phyloP scores from a whole-genome alignment of 2,888 invertebrate species.

The Metalampra italica region DNA sequence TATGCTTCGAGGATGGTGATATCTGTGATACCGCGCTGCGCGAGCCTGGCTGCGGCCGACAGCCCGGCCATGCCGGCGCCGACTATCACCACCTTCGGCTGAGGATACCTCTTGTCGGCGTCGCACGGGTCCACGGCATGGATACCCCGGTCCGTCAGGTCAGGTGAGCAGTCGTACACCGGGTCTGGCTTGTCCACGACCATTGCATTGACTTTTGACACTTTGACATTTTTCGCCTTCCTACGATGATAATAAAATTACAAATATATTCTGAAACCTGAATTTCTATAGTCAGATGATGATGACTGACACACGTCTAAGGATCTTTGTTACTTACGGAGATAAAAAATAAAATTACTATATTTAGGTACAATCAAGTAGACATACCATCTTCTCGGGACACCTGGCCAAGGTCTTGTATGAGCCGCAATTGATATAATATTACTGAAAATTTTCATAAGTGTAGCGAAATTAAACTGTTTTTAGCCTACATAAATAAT shows the following conservation, averaged over 20 bases:
- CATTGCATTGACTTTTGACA: constrained; percentile 1
- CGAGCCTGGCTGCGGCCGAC: constrained; percentile 85
- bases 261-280: no score
- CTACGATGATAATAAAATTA: neutral
- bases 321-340: no score
- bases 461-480: constrained; percentile 11
- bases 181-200: constrained; percentile 26
- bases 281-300: no score
- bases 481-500: constrained; percentile 3
- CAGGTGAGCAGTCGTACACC: constrained; percentile 43
- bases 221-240: neutral
- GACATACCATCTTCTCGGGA: constrained; percentile 41
- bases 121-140: constrained; percentile 53
- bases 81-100: constrained; percentile 84
- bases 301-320: no score
- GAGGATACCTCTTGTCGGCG: constrained; percentile 45
- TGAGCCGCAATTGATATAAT: constrained; percentile 17
- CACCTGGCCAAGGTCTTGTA: constrained; percentile 32
- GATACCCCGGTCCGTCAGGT: constrained; percentile 52
- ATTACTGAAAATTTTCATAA: constrained; percentile 40
- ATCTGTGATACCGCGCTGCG: constrained; percentile 83
- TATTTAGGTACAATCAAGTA: constrained; percentile 1
- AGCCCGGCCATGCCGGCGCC: constrained; percentile 90
- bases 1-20: constrained; percentile 86
- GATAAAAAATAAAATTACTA: no score